Base-by-base conservation (phyloP, 2,797 vertebrate species). In the Novumbra hubbsi region DNA sequence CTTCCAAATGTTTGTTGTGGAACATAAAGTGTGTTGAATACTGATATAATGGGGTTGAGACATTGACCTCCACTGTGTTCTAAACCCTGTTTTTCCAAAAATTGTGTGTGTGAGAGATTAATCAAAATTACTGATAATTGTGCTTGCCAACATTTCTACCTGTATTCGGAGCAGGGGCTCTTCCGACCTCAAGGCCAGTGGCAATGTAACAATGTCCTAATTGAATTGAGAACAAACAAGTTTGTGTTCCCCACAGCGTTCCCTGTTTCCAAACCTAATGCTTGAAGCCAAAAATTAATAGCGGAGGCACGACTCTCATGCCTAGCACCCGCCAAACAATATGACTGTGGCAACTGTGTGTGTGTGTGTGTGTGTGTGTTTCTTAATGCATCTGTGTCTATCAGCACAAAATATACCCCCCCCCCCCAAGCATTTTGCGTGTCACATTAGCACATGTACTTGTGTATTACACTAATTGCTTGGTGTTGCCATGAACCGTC, bases 241-340 rank as follows among this genome's bases (percentile, higher is more conserved):
- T 90, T 73, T 85, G 71, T 78, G 80, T 34, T 86, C 80, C 88
- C 72, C 77, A 79, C 86, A 84, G 75, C 67, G 77, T 86, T 82
- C 73, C 84, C 72, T 63, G 81, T 82, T 28, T 84, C 75, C 60
- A 83, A 80, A 76, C 72, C 65, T 57, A 79, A 82, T 83, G 89
- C 91, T 90, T 75, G 78, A 92, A 90, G 91, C 92, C 92, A 93
- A 94, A 94, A 82, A 89, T 63, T 73, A 74, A 63, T 38, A 63
- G 34, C 50, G 28, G 32, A 57, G 24, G 28, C 63, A 55, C 52
- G 72, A 41, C 75, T 38, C 14, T 49, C 21, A 71, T 49, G 34
- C 2, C 78, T 30, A 63, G 81, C 67, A 80, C 71, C 78, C 69
- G 89, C 80, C 72, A 80, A 84, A 68, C 19, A 5, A 74, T 21